phyloP scores from a whole-genome alignment of 1,140 invertebrate species.

The Diorhabda carinulata region DNA sequence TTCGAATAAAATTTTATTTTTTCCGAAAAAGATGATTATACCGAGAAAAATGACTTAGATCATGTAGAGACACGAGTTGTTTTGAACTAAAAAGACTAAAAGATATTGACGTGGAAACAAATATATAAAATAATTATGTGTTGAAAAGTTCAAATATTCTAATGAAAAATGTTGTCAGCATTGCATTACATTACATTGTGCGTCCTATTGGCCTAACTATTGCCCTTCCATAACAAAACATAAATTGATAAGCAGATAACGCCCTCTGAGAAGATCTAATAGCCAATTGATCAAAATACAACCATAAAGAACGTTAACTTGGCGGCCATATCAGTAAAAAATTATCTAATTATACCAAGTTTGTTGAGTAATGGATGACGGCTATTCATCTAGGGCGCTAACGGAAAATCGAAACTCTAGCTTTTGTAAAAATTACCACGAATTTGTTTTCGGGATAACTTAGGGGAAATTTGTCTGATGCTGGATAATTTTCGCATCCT shows the following conservation, averaged over 20 bases:
- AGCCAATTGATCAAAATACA: conserved; percentile 16
- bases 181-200: not conserved
- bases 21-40: no score
- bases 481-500: not conserved
- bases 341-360: conserved; percentile 21
- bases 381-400: conserved; percentile 17
- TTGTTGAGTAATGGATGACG: conserved; percentile 16
- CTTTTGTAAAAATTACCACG: conserved; percentile 18
- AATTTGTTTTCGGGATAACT: conserved; percentile 20
- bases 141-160: no score
- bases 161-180: no score
- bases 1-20: no score
- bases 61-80: no score
- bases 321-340: conserved; percentile 20
- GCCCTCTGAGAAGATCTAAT: conserved; percentile 10
- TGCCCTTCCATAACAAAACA: conserved; percentile 16
- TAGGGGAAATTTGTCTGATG: conserved; percentile 7
- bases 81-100: no score
- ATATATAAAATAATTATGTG: no score
- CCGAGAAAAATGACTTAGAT: no score
- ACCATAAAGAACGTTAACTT: conserved; percentile 18
- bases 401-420: conserved; percentile 18
- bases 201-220: not conserved
- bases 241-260: conserved; percentile 18
- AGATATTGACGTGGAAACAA: no score